phyloP scores from a whole-genome alignment of 2,113 vertebrate species.

The Mobula hypostoma region DNA sequence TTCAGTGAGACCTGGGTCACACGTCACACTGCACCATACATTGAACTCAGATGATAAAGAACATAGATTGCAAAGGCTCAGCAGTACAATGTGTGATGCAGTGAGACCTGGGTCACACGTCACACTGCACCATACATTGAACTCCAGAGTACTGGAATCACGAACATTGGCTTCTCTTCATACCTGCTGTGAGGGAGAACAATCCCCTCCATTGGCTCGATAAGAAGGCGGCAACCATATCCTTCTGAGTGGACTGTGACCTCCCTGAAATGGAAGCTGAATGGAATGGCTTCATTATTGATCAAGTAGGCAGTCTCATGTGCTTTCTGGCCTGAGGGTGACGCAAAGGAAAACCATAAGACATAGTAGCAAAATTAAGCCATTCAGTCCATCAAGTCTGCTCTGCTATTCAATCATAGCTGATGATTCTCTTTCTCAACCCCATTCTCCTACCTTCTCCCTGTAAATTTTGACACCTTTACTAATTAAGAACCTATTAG shows the following conservation, averaged over 20 bases:
- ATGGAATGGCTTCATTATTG: conserved; percentile 63
- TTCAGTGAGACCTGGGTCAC: too few species aligned
- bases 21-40: too few species aligned
- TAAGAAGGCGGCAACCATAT: conserved; percentile 49
- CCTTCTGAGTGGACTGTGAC: conserved; percentile 65
- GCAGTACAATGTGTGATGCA: background rate
- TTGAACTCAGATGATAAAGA: background rate
- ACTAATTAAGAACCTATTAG: too few species aligned
- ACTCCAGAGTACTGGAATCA: too few species aligned
- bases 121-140: too few species aligned
- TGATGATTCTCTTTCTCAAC: too few species aligned
- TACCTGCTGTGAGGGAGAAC: conserved; percentile 66
- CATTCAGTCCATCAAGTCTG: too few species aligned
- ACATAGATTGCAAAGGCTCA: background rate
- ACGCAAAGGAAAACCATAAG: background rate
- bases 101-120: too few species aligned
- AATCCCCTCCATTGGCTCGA: conserved; percentile 68
- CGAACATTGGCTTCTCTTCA: background rate
- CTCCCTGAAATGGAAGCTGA: conserved; percentile 63
- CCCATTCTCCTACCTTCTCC: too few species aligned
- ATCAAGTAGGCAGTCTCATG: conserved; percentile 58
- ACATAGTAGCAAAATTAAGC: too few species aligned
- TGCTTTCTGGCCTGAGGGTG: conserved; percentile 55
- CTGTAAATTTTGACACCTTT: too few species aligned
- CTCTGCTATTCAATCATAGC: too few species aligned